These are phyloP conservation scores for Nesoenas mayeri DNA, from an alignment of 2,113 vertebrate genomes.

Conservation along the genomic window DNA sequence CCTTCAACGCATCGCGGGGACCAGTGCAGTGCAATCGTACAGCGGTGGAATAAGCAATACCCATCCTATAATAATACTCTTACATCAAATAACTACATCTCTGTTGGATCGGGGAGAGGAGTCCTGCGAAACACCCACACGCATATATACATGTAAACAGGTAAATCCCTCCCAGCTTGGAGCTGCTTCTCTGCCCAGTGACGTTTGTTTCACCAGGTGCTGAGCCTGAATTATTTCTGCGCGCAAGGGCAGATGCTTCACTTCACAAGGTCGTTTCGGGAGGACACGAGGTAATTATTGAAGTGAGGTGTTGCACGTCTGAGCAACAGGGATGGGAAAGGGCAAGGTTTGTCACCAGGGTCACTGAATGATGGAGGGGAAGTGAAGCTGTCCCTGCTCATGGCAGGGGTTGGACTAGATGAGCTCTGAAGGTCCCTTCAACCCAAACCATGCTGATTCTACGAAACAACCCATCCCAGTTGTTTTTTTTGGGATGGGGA, in stretches of 20 bases:
- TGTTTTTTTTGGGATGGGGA: background rate
- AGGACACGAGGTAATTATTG: accelerated
- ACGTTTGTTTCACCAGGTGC: accelerated
- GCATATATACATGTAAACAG: background rate
- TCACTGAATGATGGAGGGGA: too few relatives aligned
- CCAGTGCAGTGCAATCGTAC: background rate
- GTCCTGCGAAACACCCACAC: background rate
- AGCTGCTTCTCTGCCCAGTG: background rate
- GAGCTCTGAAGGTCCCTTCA: too few relatives aligned
- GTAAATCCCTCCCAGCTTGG: background rate
- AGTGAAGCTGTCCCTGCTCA: too few relatives aligned
- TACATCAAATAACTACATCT: background rate
- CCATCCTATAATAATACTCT: background rate
- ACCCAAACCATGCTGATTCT: too few relatives aligned
- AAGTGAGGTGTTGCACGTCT: accelerated
- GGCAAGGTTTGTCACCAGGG: too few relatives aligned
- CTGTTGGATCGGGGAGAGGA: background rate
- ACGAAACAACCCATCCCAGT: too few relatives aligned
- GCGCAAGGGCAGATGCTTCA: background rate
- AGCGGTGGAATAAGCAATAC: background rate
- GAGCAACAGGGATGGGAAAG: accelerated
- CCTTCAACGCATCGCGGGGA: background rate
- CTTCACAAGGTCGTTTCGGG: accelerated
- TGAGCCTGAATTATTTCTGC: background rate
- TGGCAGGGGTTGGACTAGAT: too few relatives aligned